phyloP scores from a whole-genome alignment of 2,113 vertebrate genomes.

The Rattus rattus region DNA sequence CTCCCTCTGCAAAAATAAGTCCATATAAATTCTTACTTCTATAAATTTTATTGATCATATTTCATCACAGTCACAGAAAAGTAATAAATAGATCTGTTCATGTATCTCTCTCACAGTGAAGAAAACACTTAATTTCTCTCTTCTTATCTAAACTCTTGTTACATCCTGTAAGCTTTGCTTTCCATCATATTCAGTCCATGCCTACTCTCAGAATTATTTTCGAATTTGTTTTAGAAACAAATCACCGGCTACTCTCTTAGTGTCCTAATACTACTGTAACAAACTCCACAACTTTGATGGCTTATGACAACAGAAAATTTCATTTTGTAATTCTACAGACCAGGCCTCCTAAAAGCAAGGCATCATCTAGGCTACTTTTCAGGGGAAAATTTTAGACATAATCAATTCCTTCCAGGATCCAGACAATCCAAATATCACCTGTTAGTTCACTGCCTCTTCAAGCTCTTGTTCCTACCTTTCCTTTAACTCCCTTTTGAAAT shows the following conservation, averaged over 20 bases:
- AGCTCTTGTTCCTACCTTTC: neutral
- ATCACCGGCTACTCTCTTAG: neutral
- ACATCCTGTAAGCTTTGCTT: too few relatives aligned
- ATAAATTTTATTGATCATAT: neutral
- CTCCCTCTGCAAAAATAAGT: neutral
- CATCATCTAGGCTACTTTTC: neutral
- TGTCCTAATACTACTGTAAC: neutral
- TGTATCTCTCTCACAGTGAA: neutral
- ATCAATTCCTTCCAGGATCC: neutral
- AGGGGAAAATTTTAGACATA: neutral
- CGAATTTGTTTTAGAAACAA: constrained; percentile 21
- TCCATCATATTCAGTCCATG: too few relatives aligned
- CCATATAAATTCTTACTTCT: neutral
- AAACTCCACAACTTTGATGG: neutral
- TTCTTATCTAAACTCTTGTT: neutral
- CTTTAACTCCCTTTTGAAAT: neutral
- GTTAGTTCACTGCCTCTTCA: neutral
- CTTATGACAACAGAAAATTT: neutral
- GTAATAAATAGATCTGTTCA: neutral
- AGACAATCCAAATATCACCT: neutral
- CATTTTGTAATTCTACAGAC: neutral
- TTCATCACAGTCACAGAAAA: neutral
- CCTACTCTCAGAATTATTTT: neutral
- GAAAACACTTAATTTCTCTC: neutral
- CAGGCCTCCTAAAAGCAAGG: neutral